Base-by-base conservation (phyloP, 2,797 vertebrate species). In the Lacerta viridis region DNA sequence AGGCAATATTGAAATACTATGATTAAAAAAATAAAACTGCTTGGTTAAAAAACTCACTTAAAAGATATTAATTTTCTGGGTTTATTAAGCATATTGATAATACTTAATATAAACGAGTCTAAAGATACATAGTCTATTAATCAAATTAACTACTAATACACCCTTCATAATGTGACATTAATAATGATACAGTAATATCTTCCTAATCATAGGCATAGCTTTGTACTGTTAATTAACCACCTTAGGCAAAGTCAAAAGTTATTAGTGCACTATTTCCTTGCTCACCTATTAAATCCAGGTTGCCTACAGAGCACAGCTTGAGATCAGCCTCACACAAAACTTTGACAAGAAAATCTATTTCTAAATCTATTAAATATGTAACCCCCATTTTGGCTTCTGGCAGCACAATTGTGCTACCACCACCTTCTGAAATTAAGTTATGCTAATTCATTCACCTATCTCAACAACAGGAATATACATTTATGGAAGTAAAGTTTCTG, bases 61-160 rank as follows among this genome's bases (percentile, higher is more conserved):
- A 29, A 20, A 59, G 69, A 4, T 3, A 88, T 90, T 88, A 29
- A 75, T 20, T 89, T 91, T 87, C 8, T 87, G 83, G 88, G n/a
- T 76, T 87, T 88, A 59, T 83, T 92, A 91, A 84, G 7, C 55
- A 79, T 76, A 83, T 43, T 81, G 64, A 64, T 84, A 88, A 90
- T 1, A 88, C n/a, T 82, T 88, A 78, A 2, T 83, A 80, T 39
- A 89, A 93, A 90, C 2, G 88, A 88, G 46, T 77, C 2, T 43
- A 43, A 93, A 87, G 43, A 90, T 87, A 36, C 74, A 74, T 1
- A 13, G 23, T 77, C 5, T 80, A 6, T 71, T 88, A 78, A 89
- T 86, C 81, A 93, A 88, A 90, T 55, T 82, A 87, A 91, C 74
- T 89, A 87, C 29, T 27, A 88, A 81, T 68, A 84, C 6, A 61